A percentile compares a stretch with the other conserved stretches of the same genome.
Evolutionary conservation across 2,113 vertebrate genomes (phyloP).

Genomic region (Myodes glareolus): DNA sequence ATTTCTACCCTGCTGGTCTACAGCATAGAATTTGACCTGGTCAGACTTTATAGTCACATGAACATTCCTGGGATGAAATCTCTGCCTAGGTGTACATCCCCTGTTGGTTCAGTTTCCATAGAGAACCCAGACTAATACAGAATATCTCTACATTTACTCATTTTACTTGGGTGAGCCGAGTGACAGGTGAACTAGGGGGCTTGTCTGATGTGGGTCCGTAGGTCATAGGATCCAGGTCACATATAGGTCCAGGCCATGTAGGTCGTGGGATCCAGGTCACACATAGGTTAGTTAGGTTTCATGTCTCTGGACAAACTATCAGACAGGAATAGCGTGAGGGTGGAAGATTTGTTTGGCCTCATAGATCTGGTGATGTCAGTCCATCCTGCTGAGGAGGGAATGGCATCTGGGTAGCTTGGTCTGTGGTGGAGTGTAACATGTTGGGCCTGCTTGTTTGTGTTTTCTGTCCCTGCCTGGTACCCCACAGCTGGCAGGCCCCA

Average conservation of each 20-base stretch:
- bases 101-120: neutral
- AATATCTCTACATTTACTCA: neutral
- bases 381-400: neutral
- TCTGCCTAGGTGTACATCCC: neutral
- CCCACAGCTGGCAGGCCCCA: too few species aligned
- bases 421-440: neutral
- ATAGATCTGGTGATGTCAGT: neutral
- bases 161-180: neutral
- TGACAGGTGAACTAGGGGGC: neutral
- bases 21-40: neutral
- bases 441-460: too few species aligned
- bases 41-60: neutral
- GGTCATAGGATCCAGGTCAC: neutral
- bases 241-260: neutral
- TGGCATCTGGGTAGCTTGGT: neutral
- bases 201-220: neutral
- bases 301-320: neutral
- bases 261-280: neutral
- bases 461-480: too few species aligned
- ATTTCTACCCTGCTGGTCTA: neutral
- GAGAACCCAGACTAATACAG: neutral
- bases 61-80: neutral
- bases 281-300: neutral
- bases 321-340: neutral
- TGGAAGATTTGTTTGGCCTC: neutral